Evolutionary conservation across 1,140 invertebrate genomes (phyloP), one percentile per base, ranked within the genome.

Genomic region (Dendroctonus valens): DNA sequence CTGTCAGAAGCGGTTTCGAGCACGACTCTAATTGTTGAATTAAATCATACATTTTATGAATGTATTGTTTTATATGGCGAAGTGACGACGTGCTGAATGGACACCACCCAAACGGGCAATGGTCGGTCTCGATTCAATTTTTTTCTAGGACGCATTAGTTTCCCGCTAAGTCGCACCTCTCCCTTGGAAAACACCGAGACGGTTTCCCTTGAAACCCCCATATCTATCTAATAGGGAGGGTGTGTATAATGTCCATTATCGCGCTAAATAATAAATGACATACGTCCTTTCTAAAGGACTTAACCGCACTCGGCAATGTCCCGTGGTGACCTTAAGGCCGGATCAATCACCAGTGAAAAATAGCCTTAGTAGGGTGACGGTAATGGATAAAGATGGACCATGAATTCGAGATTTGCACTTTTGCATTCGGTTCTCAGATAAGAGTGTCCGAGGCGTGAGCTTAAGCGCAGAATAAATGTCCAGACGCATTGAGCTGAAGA

Each of bases 191-290:
- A 7, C 6, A 50, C 26, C 12, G 48, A 50, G 7, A 11, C 26
- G 9, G 14, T 39, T 6, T 12, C 6, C 7, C 52, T n/a, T 39
- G n/a, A 14, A 41, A 61, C 39, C 49, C 59, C 49, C 59, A 52
- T 61, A 61, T 61, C 46, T 70, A 63, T 67, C 65, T 65, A 74
- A 72, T 68, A 69, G 59, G 63, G 61, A 68, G 74, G 72, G 70
- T 73, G 70, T 73, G 62, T 64, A 49, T 54, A 54, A 63, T 37
- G 68, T 67, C 73, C 70, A 70, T 75, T 75, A 74, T 74, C 73
- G 69, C 64, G 50, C 68, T 75, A 75, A 75, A 75, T 75, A 75
- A 75, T 75, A 74, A 74, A 75, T 73, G 74, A 72, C 69, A 60
- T 61, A 68, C 71, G 61, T 72, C 70, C 57, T 65, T 61, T 48